Base-by-base conservation (phyloP, 2,888 invertebrate species). In the Leucophenga maculata region DNA sequence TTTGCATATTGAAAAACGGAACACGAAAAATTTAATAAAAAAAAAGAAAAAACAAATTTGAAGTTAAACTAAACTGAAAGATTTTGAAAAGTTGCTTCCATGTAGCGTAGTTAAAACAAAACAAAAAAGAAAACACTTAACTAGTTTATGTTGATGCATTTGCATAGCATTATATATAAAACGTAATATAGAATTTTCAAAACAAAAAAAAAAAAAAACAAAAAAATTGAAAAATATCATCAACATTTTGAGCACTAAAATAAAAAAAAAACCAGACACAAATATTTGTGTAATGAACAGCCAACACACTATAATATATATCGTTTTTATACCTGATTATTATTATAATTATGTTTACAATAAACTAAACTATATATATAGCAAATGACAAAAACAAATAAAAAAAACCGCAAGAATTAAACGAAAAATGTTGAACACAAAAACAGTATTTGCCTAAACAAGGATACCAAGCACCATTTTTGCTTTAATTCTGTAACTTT, bases 51-150 rank as follows among this genome's bases (percentile, higher is more conserved):
- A 69, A 71, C 26, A 70, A 73, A 59, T 52, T 14, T 65, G 54
- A 69, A 74, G 67, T n/a, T 67, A 62, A 72, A 26, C 26, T 26
- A 26, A 62, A 71, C 69, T 72, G 20, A 68, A 55, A 67, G 67
- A 70, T 74, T 66, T 67, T 67, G 69, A 72, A 70, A 69, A 70
- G 68, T 72, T 80, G 76, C 80, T 84, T 77, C 82, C 78, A 80
- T 73, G 70, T 62, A 48, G 32, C 46, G 64, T 83, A 84, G 76
- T 65, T 67, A 50, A 73, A 72, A 70, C 72, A 59, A 60, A 70
- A 72, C 55, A 60, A 69, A 72, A 70, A 44, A n/a, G n/a, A n/a
- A n/a, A n/a, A n/a, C n/a, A n/a, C n/a, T 67, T 75, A 65, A 68
- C 73, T 74, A 74, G 73, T 75, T 74, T 71, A 70, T 68, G 74